Evolutionary conservation across 37 sponge, comb jelly and placozoan genomes (phyloP).

Genomic region (Bolinopsis microptera): DNA sequence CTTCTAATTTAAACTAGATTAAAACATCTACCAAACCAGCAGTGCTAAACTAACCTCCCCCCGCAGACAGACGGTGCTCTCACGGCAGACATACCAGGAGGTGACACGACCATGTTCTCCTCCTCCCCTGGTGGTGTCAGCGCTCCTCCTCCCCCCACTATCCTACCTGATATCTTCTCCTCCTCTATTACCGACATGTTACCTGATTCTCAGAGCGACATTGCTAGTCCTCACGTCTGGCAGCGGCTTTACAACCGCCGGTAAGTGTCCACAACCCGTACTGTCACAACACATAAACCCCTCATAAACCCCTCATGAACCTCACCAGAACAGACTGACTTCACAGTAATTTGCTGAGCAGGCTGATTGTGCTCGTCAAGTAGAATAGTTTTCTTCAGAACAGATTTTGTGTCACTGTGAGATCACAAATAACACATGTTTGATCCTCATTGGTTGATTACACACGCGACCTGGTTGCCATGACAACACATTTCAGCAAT

Average conservation of each 20-base stretch:
- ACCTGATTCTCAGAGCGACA: constrained; percentile 54
- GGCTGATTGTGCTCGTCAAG: too few species aligned
- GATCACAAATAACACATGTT: too few species aligned
- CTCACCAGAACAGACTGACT: too few species aligned
- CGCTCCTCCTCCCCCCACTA: background rate
- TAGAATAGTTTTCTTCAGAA: too few species aligned
- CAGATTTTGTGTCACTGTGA: too few species aligned
- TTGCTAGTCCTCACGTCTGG: constrained; percentile 53
- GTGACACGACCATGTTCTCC: background rate
- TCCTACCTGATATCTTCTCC: constrained; percentile 43
- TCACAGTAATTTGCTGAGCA: too few species aligned
- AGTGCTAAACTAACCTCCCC: background rate
- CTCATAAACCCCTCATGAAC: too few species aligned
- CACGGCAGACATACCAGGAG: background rate
- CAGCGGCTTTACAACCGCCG: constrained; percentile 12
- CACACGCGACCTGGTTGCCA: background rate
- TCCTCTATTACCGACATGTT: constrained; percentile 35
- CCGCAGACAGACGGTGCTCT: background rate
- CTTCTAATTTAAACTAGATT: too few species aligned
- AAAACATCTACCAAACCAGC: too few species aligned
- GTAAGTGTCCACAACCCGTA: background rate
- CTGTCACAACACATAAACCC: background rate
- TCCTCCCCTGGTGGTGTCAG: background rate
- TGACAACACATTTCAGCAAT: background rate
- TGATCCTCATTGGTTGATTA: too few species aligned